Evolutionary conservation across 2,113 vertebrate species (phyloP).

Genomic region (Chrysemys picta): DNA sequence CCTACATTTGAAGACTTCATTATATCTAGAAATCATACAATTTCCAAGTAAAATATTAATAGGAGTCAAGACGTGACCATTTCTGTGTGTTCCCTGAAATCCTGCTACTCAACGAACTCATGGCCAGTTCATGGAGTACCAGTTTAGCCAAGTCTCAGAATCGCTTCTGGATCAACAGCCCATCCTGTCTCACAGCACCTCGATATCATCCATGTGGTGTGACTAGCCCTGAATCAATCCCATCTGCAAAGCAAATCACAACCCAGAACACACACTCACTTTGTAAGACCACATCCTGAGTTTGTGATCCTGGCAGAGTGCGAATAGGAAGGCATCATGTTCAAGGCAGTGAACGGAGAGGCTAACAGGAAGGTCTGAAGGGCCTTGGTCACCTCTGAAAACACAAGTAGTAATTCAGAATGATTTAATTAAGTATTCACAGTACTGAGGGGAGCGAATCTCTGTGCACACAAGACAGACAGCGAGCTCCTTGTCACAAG

Average conservation of each 20-base stretch:
- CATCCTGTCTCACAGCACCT: fast-evolving
- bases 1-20: neutral
- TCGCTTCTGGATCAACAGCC: fast-evolving
- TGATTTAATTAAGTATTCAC: neutral
- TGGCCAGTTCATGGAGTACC: neutral
- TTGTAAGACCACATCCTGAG: conserved; percentile 96
- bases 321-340: conserved; percentile 91
- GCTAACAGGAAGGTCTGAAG: conserved; percentile 84
- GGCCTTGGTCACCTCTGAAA: conserved; percentile 86
- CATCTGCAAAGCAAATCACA: too few species aligned
- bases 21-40: neutral
- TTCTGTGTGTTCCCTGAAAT: neutral
- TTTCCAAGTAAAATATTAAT: neutral
- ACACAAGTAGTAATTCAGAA: neutral
- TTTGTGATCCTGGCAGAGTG: conserved; percentile 94
- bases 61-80: neutral
- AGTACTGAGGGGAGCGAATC: neutral
- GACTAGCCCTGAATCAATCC: neutral
- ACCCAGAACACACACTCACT: conserved; percentile 60
- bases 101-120: neutral
- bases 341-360: conserved; percentile 89
- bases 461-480: neutral
- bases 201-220: fast-evolving
- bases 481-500: neutral
- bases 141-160: neutral